These are phyloP conservation scores for Pheosia tremula DNA, from an alignment of 2,888 invertebrate genomes.

Conservation along the genomic window DNA sequence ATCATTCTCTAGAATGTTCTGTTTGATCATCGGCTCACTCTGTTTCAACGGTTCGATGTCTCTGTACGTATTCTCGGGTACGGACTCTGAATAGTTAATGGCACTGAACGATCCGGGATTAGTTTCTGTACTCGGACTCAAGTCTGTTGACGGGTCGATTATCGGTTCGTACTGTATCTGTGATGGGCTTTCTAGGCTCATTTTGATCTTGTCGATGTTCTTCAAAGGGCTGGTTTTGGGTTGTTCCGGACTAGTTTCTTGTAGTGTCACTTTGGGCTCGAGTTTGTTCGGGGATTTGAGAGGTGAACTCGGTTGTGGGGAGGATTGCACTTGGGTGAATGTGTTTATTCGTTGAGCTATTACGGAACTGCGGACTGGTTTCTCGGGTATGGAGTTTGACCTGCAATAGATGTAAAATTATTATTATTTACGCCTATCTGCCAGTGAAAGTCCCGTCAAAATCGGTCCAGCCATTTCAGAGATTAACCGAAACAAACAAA, in stretches of 20 bases:
- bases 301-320: slow-evolving; percentile 38
- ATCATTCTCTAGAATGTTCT: slow-evolving; percentile 80
- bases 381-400: slow-evolving; percentile 83
- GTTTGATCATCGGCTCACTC: slow-evolving; percentile 80
- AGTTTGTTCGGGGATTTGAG: slow-evolving; percentile 50
- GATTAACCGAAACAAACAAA: no score
- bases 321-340: slow-evolving; percentile 61
- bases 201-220: slow-evolving; percentile 80
- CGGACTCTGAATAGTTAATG: slow-evolving; percentile 60
- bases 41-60: slow-evolving; percentile 63
- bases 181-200: slow-evolving; percentile 77
- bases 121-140: slow-evolving; percentile 74
- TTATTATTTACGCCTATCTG: no score
- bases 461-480: no score
- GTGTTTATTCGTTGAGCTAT: slow-evolving; percentile 87
- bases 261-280: slow-evolving; percentile 41
- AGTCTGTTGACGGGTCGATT: slow-evolving; percentile 68
- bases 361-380: slow-evolving; percentile 87
- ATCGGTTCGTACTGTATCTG: slow-evolving; percentile 81
- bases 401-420: slow-evolving; percentile 35
- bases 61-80: slow-evolving; percentile 54
- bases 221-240: slow-evolving; percentile 71
- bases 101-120: slow-evolving; percentile 70
- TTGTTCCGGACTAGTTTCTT: slow-evolving; percentile 49
- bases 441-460: no score